Base-by-base conservation (phyloP, 2,888 invertebrate genomes). In the Mythimna vitellina region DNA sequence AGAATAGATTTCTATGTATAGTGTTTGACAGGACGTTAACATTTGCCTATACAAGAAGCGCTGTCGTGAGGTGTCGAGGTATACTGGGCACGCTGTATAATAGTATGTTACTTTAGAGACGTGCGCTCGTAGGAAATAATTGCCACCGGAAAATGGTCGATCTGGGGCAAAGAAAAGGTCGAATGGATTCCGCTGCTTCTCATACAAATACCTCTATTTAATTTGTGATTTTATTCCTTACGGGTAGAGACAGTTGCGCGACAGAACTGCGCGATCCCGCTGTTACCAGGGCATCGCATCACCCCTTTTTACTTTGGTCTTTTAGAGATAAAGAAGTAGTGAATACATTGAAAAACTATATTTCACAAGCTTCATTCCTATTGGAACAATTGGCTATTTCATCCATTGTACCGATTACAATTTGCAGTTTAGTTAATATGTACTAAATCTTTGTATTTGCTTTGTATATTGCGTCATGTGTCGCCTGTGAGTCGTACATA, bases 41-140 rank as follows among this genome's bases (percentile, higher is more conserved):
- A 10, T 58, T 73, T 53, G n/a, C 25, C 4, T 53, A 17, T 8
- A 46, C 60, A 38, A 51, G 38, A 25, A 60, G 25, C 67, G 51
- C 60, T 38, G 35, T 10, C 14, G 35, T 10, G 25, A 60, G 25
- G 38, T 53, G 38, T 35, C 66, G 25, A 35, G 22, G 3, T 38
- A 67, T 20, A 53, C 51, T 73, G 73, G 64, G 2, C 42, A 46
- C 3, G 6, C 14, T 42, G 42, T 57, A 49, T 62, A 72, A 61
- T 68, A 56, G n/a, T 56, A 70, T 70, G 65, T 65, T 70, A 70
- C 74, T 67, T 70, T 65, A 61, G 64, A 79, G 67, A 79, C 66
- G 38, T 62, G 61, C 42, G 64, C 68, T 79, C 74, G 61, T 79
- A 79, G 70, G n/a, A 74, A 79, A 71, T 79, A 79, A 79, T 79